These are phyloP conservation scores for Calycopis cecrops DNA, from an alignment of 1,140 invertebrate species.

Conservation along the genomic window DNA sequence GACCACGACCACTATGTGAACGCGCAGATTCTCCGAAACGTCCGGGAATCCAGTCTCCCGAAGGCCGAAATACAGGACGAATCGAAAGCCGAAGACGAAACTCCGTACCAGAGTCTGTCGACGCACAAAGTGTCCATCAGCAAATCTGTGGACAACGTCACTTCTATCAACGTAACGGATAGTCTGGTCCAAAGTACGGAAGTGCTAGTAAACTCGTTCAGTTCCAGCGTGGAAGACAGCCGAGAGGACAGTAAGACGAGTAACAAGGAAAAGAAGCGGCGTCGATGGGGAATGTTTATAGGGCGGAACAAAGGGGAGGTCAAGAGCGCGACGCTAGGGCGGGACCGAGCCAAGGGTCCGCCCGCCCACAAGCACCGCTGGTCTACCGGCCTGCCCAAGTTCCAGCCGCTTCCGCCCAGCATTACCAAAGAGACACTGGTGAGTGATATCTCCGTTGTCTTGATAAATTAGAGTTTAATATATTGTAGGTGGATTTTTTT, in stretches of 20 bases:
- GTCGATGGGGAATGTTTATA: constrained; percentile 79
- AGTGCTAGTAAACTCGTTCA: constrained; percentile 38
- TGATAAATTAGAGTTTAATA: too few species aligned
- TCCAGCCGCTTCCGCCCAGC: constrained; percentile 81
- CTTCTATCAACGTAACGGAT: constrained; percentile 55
- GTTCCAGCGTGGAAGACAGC: constrained; percentile 42
- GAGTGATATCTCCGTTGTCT: constrained; percentile 41
- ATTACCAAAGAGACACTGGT: constrained; percentile 87
- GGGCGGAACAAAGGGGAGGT: constrained; percentile 75
- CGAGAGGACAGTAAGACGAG: constrained; percentile 40
- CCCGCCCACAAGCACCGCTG: constrained; percentile 77
- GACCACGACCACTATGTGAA: constrained; percentile 65
- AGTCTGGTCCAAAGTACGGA: constrained; percentile 48
- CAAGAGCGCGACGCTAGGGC: constrained; percentile 79
- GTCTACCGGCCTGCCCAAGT: constrained; percentile 80
- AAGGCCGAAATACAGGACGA: constrained; percentile 27
- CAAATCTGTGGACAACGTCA: constrained; percentile 60
- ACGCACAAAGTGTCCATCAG: constrained; percentile 49
- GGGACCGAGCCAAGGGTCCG: constrained; percentile 74
- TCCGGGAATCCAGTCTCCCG: constrained; percentile 50
- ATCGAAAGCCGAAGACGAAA: constrained; percentile 36
- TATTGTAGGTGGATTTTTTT: too few species aligned
- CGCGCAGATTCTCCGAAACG: constrained; percentile 64
- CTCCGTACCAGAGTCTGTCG: constrained; percentile 62
- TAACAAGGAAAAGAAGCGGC: constrained; percentile 77